A percentile compares a stretch with the other conserved stretches of the same genome.
phyloP scores from a whole-genome alignment of 92 coral and sea anemone species.

The Porites lobata region DNA sequence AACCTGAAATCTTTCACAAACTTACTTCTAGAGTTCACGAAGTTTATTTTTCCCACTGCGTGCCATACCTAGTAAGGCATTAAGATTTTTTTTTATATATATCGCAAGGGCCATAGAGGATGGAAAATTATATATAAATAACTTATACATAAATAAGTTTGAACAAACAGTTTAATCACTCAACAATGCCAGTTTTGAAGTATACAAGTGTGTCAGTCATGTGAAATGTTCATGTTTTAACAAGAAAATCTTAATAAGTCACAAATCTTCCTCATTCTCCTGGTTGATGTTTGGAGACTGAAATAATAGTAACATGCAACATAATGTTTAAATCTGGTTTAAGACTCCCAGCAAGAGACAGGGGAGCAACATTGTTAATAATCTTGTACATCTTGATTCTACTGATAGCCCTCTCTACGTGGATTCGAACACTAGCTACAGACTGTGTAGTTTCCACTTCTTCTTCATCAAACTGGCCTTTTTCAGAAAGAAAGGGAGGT shows the following conservation, averaged over 20 bases:
- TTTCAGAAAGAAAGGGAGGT: constrained; percentile 19
- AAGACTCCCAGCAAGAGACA: constrained; percentile 36
- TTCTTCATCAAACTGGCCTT: constrained; percentile 20
- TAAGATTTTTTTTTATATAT: too few species aligned
- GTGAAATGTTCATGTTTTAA: neutral
- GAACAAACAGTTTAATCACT: constrained; percentile 2
- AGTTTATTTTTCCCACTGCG: too few species aligned
- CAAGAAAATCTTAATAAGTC: neutral
- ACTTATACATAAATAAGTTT: neutral
- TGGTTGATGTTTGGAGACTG: constrained; percentile 60
- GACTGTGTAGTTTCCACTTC: constrained; percentile 35
- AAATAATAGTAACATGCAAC: constrained; percentile 56
- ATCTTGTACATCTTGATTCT: constrained; percentile 59
- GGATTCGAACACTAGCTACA: constrained; percentile 56
- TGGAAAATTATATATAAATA: too few species aligned
- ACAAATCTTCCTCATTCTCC: constrained; percentile 48
- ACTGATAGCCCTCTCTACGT: constrained; percentile 56
- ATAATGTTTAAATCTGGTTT: constrained; percentile 67
- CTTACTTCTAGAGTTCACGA: too few species aligned
- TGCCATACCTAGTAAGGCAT: too few species aligned
- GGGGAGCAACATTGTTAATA: constrained; percentile 58
- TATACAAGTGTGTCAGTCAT: neutral
- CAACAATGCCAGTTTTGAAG: neutral
- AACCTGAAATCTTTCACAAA: too few species aligned
- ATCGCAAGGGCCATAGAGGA: too few species aligned